Evolutionary conservation across 2,797 vertebrate genomes (phyloP).

Genomic region (Paguma larvata): DNA sequence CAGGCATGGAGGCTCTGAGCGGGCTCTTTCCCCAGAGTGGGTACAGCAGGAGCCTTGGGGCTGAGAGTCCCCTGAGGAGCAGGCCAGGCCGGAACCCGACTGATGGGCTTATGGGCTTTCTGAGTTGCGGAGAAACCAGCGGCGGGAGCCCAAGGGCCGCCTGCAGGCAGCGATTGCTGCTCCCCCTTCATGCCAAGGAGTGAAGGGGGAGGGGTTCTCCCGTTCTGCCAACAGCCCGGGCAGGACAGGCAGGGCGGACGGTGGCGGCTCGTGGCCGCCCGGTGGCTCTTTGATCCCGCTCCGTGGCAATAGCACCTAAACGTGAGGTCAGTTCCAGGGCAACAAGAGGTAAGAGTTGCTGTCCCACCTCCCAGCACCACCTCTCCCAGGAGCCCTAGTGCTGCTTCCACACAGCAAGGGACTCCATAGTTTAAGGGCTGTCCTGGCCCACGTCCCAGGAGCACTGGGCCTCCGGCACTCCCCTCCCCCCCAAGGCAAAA

Average conservation of each 20-base stretch:
- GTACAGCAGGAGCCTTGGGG: not conserved
- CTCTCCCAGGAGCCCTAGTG: not conserved
- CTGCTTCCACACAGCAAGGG: not conserved
- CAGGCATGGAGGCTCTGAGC: not conserved
- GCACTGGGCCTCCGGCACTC: not conserved
- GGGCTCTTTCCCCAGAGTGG: no score
- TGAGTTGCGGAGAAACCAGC: not conserved
- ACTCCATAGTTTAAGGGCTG: not conserved
- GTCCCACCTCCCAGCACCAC: not conserved
- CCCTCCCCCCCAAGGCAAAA: not conserved
- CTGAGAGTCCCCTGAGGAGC: not conserved
- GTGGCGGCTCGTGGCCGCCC: not conserved
- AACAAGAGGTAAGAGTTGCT: not conserved
- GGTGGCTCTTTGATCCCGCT: not conserved
- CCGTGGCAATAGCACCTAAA: not conserved
- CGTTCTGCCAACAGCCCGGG: not conserved
- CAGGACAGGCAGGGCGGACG: not conserved
- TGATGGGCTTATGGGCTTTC: not conserved
- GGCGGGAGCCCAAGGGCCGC: not conserved
- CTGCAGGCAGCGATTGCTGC: not conserved
- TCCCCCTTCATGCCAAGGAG: not conserved
- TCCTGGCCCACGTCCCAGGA: not conserved
- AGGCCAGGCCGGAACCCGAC: not conserved
- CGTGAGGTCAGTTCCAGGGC: not conserved
- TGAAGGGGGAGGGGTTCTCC: not conserved